A percentile compares a stretch with the other conserved stretches of the same genome.
These are phyloP conservation scores for Pseudonaja textilis DNA, from an alignment of 2,113 vertebrate species.

Conservation along the genomic window DNA sequence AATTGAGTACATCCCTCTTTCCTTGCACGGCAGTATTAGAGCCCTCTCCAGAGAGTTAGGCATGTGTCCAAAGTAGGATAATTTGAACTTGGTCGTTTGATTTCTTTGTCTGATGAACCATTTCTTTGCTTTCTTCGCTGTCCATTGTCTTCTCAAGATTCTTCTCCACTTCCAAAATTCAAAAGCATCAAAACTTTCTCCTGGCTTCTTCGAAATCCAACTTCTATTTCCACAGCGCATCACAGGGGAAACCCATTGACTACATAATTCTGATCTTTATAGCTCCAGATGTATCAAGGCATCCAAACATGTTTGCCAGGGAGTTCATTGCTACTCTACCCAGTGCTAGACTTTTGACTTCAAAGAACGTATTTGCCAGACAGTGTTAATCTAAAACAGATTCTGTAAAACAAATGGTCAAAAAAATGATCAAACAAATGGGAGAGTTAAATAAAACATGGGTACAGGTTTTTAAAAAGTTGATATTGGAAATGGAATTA, in stretches of 20 bases:
- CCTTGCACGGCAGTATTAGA: background rate
- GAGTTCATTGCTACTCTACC: background rate
- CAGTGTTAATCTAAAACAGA: background rate
- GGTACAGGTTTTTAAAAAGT: background rate
- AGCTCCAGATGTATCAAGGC: background rate
- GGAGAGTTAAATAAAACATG: background rate
- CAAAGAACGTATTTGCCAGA: background rate
- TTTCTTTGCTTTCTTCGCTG: background rate
- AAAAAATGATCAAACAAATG: background rate
- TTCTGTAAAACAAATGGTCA: background rate
- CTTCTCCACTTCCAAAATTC: background rate
- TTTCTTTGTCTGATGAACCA: background rate
- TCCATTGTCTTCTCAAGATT: background rate
- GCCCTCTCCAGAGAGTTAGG: background rate
- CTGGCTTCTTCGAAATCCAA: background rate
- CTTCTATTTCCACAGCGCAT: background rate
- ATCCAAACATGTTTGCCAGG: background rate
- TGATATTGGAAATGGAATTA: background rate
- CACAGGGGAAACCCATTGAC: background rate
- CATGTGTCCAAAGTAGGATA: background rate
- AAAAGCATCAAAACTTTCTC: background rate
- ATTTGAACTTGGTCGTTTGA: background rate
- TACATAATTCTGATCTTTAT: background rate
- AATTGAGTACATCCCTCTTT: background rate
- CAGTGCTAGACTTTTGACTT: background rate